Evolutionary conservation across 1,140 invertebrate species (phyloP), one percentile per base, ranked within the genome.

Genomic region (Goniozus legneri): DNA sequence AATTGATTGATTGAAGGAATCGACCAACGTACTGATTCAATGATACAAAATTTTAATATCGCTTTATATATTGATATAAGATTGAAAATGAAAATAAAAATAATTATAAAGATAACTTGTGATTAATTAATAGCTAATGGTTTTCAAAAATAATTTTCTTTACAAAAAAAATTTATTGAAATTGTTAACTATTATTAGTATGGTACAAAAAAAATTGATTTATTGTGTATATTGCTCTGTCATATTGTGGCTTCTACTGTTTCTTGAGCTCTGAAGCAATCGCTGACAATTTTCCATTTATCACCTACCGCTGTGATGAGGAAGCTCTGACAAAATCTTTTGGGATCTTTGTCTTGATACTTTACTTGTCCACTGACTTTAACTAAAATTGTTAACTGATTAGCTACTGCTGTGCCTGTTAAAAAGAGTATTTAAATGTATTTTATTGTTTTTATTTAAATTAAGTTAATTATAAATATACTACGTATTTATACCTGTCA

Each of bases 271-370:
- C 90, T 78, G 60, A 87, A 91, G 54, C 82, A 87, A 64, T 93
- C 91, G 34, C 84, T 89, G 16, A 88, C 88, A 49, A 94, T 90
- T 76, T 91, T 92, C 90, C 89, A 93, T 65, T 91, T 91, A 46
- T 90, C 87, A 15, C 82, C 86, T 56, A 87, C 81, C 10, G 86
- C 88, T 0, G 88, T 89, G 13, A 94, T 82, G 1, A 92, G 70
- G 58, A 93, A 92, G 8, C 83, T 87, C 70, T 94, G 89, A 57
- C 86, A 83, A 56, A 92, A 92, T 6, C 82, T 76, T 59, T 83
- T 84, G 1, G 67, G 62, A 0, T 58, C 40, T 61, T 80, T 81
- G 0, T 81, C 79, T 33, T 82, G 78, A 54, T 84, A 88, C 54
- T 81, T 84, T 0, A 90, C 85, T 44, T 77, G 80, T 1, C 89